phyloP scores from a whole-genome alignment of 2,113 vertebrate genomes.

The Castor canadensis region DNA sequence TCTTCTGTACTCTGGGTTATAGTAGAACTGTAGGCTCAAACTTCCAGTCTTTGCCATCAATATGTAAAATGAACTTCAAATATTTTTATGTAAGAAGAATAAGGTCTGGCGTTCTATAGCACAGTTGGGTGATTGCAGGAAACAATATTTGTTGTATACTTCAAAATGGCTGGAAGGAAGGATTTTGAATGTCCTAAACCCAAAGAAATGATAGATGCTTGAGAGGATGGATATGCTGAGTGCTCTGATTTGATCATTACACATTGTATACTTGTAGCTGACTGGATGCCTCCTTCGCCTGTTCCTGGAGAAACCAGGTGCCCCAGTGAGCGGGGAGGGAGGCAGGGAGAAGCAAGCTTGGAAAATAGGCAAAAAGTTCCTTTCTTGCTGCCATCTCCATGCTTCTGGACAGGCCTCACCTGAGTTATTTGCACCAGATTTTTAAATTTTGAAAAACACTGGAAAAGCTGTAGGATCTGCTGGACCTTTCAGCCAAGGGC shows the following conservation, averaged over 20 bases:
- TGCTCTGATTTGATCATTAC: not conserved
- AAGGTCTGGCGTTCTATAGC: not conserved
- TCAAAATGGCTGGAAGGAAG: not conserved
- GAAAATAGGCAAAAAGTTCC: too few relatives aligned
- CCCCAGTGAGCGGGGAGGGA: not conserved
- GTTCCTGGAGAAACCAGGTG: not conserved
- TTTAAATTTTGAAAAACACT: not conserved
- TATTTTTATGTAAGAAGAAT: not conserved
- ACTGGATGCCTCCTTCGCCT: not conserved
- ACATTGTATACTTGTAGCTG: too few relatives aligned
- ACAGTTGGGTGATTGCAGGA: not conserved
- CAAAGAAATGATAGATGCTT: not conserved
- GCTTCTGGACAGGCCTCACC: not conserved
- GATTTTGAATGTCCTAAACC: not conserved
- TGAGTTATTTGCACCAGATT: not conserved
- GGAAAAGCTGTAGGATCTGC: not conserved
- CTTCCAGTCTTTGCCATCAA: not conserved
- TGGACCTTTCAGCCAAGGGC: not conserved
- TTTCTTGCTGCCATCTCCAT: accelerated
- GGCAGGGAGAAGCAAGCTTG: not conserved
- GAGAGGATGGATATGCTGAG: not conserved
- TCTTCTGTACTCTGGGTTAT: not conserved
- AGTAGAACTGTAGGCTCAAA: not conserved
- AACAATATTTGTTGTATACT: not conserved
- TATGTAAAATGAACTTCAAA: not conserved